These are phyloP conservation scores for Globia sparganii DNA, from an alignment of 2,888 invertebrate species.

Conservation along the genomic window DNA sequence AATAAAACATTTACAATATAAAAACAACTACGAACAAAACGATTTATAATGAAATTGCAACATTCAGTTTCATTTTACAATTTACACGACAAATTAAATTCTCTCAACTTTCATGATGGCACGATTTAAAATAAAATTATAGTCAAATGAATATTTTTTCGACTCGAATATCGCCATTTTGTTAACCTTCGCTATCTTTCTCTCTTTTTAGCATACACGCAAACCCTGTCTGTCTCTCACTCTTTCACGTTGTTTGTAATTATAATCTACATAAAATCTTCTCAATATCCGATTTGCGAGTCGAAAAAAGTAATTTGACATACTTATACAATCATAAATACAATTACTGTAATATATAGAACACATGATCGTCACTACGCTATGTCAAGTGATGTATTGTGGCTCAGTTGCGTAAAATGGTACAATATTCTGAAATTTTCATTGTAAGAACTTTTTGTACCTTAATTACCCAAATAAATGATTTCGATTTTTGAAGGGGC, in stretches of 20 bases:
- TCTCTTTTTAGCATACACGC: constrained; percentile 11
- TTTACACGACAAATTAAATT: constrained; percentile 60
- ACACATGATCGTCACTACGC: constrained; percentile 56
- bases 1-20: constrained; percentile 53
- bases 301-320: constrained; percentile 55
- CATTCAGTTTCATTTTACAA: constrained; percentile 52
- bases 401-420: constrained; percentile 35
- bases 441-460: neutral
- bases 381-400: constrained; percentile 48
- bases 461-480: neutral
- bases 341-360: constrained; percentile 58
- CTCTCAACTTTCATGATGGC: constrained; percentile 65
- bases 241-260: constrained; percentile 13
- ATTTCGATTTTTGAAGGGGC: neutral
- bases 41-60: constrained; percentile 58
- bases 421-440: neutral
- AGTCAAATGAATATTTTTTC: constrained; percentile 39
- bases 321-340: constrained; percentile 56
- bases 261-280: constrained; percentile 33
- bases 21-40: constrained; percentile 59
- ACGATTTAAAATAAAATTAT: constrained; percentile 59
- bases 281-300: constrained; percentile 31
- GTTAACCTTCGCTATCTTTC: constrained; percentile 38
- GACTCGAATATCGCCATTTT: constrained; percentile 48
- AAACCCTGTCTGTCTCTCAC: constrained; percentile 38